Percentiles rank a stretch among this genome's conserved stretches.
Conservation (phyloP, 2,797 vertebrate species). For the Mormyrops attenuatus region DNA sequence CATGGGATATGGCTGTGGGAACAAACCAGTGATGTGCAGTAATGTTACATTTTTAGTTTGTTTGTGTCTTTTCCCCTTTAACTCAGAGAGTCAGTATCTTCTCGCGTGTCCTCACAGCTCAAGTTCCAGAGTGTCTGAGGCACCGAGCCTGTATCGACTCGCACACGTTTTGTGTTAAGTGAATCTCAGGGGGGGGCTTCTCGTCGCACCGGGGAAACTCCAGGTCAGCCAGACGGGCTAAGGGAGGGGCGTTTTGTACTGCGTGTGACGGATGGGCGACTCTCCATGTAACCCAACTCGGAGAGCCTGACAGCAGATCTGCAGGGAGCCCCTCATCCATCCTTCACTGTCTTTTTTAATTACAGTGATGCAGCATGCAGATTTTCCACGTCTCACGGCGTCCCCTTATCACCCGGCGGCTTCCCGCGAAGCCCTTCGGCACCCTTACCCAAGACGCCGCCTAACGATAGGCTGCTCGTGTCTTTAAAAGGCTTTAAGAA, state of each 20-base stretch:
- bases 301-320: neutral
- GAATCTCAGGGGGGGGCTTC: neutral
- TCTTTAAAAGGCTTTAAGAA: neutral
- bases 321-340: neutral
- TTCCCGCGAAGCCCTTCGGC: neutral
- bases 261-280: neutral
- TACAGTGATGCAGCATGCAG: neutral
- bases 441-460: neutral
- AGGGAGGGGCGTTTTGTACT: neutral
- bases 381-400: neutral
- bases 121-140: neutral
- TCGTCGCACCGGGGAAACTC: neutral
- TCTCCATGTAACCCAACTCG: neutral
- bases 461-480: neutral
- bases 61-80: neutral
- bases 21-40: neutral
- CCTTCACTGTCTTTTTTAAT: slow-evolving; percentile 9
- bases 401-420: neutral
- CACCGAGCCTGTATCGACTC: neutral
- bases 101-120: neutral
- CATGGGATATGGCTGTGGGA: neutral
- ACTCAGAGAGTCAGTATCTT: neutral
- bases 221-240: neutral
- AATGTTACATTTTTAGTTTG: neutral
- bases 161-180: neutral